Conservation (phyloP, 2,113 vertebrate species). For the Bos javanicus region DNA sequence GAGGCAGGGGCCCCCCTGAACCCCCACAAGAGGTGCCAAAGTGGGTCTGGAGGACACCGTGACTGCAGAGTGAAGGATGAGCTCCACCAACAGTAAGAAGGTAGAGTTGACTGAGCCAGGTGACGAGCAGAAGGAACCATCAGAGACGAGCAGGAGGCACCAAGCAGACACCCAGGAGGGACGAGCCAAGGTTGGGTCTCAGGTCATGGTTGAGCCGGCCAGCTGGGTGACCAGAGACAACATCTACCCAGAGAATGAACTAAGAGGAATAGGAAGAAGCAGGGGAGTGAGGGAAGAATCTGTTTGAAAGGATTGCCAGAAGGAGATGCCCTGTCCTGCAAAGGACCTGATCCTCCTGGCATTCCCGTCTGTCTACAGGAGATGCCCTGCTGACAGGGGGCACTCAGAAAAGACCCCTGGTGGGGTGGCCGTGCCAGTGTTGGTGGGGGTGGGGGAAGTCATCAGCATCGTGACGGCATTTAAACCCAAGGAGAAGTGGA, state of each 20-base stretch:
- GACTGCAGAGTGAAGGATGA: neutral
- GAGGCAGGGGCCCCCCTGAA: neutral
- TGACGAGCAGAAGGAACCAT: neutral
- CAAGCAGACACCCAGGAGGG: neutral
- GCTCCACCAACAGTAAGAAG: neutral
- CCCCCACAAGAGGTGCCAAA: neutral
- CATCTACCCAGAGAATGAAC: neutral
- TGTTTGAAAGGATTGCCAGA: neutral
- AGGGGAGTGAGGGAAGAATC: neutral
- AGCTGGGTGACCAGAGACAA: neutral
- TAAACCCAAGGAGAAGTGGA: neutral
- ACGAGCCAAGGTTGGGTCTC: no score
- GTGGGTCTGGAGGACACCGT: neutral
- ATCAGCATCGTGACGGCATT: no score
- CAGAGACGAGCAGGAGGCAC: neutral
- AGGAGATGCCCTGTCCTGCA: neutral
- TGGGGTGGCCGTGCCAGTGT: neutral
- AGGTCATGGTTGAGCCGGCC: neutral
- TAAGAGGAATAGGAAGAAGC: neutral
- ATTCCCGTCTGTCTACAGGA: neutral
- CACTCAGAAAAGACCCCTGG: neutral
- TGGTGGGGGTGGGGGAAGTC: neutral
- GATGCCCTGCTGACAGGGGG: neutral
- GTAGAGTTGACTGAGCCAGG: accelerated
- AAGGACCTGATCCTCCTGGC: neutral